Conservation (phyloP, 2,888 invertebrate species). For the Tortricodes alternella region DNA sequence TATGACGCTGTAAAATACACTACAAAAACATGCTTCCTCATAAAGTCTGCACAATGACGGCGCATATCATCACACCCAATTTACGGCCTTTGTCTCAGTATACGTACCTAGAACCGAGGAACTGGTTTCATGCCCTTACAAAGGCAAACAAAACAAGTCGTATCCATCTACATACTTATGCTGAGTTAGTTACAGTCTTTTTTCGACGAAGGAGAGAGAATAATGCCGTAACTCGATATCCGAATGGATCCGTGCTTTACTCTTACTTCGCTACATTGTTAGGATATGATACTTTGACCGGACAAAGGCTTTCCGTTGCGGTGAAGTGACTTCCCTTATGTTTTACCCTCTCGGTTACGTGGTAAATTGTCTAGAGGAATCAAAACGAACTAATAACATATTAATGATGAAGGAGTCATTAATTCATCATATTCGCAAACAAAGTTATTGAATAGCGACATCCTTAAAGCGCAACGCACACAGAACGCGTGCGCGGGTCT, state of each 20-base stretch:
- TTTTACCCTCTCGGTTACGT: background rate
- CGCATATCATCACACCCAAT: constrained; percentile 42
- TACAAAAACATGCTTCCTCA: constrained; percentile 11
- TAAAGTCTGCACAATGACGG: constrained; percentile 36
- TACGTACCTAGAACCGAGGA: constrained; percentile 38
- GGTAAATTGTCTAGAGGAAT: constrained; percentile 14
- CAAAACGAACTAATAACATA: no score
- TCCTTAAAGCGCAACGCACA: no score
- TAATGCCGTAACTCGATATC: constrained; percentile 60
- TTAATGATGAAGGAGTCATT: no score
- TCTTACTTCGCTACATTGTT: constrained; percentile 52
- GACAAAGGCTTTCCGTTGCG: constrained; percentile 38
- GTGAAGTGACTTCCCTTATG: constrained; percentile 37
- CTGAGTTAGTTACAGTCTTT: constrained; percentile 54
- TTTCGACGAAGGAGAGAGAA: constrained; percentile 59
- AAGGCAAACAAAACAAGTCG: constrained; percentile 57
- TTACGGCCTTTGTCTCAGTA: constrained; percentile 50
- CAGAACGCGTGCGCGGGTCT: no score
- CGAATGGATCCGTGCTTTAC: constrained; percentile 52
- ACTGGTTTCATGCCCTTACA: constrained; percentile 62
- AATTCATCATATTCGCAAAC: background rate
- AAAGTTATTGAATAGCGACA: background rate
- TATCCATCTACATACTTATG: constrained; percentile 46
- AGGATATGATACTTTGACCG: constrained; percentile 53
- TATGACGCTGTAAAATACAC: background rate